A percentile compares a stretch with the other conserved stretches of the same genome.
Conservation (phyloP, 1,140 invertebrate species). For the Tetragonula clypearis region DNA sequence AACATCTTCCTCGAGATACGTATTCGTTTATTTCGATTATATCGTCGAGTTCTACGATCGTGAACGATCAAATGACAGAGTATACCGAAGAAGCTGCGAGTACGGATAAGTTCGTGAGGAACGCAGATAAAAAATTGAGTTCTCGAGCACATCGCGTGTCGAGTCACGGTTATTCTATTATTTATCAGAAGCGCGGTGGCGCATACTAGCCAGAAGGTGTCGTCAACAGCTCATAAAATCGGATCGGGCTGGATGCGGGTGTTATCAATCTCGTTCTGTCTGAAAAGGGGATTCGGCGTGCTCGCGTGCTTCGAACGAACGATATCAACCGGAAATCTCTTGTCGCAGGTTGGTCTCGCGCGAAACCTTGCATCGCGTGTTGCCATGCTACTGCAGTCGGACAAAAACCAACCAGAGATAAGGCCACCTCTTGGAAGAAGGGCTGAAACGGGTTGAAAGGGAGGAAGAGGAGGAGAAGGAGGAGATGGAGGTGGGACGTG, state of each 20-base stretch:
- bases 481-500: not conserved
- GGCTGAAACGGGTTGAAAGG: constrained; percentile 20
- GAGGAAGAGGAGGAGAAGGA: not conserved
- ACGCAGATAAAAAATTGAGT: constrained; percentile 18
- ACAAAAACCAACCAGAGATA: constrained; percentile 68
- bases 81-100: not conserved
- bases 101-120: not conserved
- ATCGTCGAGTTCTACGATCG: not conserved
- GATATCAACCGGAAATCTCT: constrained; percentile 74
- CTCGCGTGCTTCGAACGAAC: constrained; percentile 64
- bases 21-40: not conserved
- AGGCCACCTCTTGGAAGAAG: constrained; percentile 59
- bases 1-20: not conserved
- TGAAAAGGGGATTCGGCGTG: constrained; percentile 52
- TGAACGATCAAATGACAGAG: not conserved
- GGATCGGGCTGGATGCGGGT: constrained; percentile 41
- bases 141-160: constrained; percentile 35
- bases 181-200: not conserved
- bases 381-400: constrained; percentile 64
- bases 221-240: constrained; percentile 54
- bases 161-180: constrained; percentile 31
- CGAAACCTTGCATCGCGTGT: constrained; percentile 72
- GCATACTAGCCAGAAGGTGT: constrained; percentile 17
- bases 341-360: constrained; percentile 70
- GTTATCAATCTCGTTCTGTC: constrained; percentile 62